Evolutionary conservation across 2,888 invertebrate genomes (phyloP).

Genomic region (Callyntrura guangdongensis): DNA sequence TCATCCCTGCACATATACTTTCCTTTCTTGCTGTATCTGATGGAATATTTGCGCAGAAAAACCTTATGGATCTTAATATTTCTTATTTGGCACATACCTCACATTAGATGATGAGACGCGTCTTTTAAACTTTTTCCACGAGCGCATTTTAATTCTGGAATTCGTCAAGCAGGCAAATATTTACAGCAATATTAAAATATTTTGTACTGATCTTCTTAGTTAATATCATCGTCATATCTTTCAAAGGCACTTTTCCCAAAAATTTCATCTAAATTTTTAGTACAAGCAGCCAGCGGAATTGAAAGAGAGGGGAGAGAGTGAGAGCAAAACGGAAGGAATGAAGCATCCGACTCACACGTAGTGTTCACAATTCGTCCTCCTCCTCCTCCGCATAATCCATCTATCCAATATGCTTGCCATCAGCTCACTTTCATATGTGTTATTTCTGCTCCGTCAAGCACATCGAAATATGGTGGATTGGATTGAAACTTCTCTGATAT

Average conservation of each 20-base stretch:
- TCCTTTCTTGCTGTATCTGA: no score
- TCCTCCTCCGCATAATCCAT: slow-evolving; percentile 44
- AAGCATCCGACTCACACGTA: slow-evolving; percentile 7
- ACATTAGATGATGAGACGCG: no score
- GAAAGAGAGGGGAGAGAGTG: slow-evolving; percentile 7
- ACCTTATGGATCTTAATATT: no score
- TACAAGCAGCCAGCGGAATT: not conserved
- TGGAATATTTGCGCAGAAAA: no score
- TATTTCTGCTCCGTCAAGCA: slow-evolving; percentile 75
- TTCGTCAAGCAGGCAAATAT: not conserved
- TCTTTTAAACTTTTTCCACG: not conserved
- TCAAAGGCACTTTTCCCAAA: slow-evolving; percentile 24
- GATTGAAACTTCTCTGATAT: slow-evolving; percentile 59
- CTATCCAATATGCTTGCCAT: slow-evolving; percentile 60
- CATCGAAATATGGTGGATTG: slow-evolving; percentile 72
- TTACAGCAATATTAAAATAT: slow-evolving; percentile 32
- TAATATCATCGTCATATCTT: slow-evolving; percentile 37
- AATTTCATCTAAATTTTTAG: slow-evolving; percentile 48
- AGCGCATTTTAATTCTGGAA: not conserved
- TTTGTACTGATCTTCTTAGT: not conserved
- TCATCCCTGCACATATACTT: no score
- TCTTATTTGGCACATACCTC: no score
- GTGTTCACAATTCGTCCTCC: slow-evolving; percentile 20
- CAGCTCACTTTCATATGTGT: slow-evolving; percentile 73
- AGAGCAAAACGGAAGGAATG: slow-evolving; percentile 30